Conservation (phyloP, 2,113 vertebrate species). For the Arenaria interpres region DNA sequence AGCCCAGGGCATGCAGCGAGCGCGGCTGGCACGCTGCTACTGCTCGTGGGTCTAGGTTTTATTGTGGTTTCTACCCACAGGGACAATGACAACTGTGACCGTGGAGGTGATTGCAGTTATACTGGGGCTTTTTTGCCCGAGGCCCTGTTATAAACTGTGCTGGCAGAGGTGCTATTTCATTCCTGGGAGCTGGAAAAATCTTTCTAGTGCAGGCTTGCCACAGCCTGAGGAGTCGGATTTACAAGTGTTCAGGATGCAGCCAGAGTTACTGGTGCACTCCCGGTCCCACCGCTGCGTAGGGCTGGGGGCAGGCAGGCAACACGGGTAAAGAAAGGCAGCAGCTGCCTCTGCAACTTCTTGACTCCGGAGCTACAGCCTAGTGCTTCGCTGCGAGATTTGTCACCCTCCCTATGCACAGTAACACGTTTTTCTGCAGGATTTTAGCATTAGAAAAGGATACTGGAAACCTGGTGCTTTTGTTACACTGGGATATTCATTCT, state of each 20-base stretch:
- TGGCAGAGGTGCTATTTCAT: not conserved
- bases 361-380: not conserved
- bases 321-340: not conserved
- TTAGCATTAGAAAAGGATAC: not conserved
- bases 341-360: not conserved
- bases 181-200: not conserved
- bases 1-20: not conserved
- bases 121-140: not conserved
- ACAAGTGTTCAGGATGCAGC: not conserved
- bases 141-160: not conserved
- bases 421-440: not conserved
- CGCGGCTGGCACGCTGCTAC: not conserved
- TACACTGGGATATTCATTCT: not conserved
- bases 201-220: not conserved
- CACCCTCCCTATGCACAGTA: not conserved
- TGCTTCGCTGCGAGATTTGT: not conserved
- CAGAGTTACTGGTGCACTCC: not conserved
- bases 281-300: not conserved
- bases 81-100: not conserved
- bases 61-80: not conserved
- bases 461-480: not conserved
- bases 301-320: not conserved
- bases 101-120: not conserved
- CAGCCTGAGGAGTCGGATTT: not conserved
- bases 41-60: not conserved